phyloP scores from a whole-genome alignment of 1,140 invertebrate genomes.

The Copidosoma floridanum region DNA sequence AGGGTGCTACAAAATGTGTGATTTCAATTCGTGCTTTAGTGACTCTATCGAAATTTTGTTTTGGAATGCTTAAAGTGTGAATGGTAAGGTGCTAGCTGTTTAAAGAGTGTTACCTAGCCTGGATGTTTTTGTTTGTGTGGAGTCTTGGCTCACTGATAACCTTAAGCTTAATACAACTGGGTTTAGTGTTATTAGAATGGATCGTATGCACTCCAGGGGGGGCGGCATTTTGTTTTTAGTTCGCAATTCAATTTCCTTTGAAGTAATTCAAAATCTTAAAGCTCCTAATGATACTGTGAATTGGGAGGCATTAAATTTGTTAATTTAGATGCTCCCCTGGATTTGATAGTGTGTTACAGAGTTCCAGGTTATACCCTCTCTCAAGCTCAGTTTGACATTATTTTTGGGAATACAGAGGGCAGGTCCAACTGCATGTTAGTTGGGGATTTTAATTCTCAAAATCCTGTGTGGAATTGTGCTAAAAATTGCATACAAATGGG shows the following conservation, averaged over 20 bases:
- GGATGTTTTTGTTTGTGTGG: too few relatives aligned
- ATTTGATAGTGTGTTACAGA: slow-evolving; percentile 10
- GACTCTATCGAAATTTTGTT: too few relatives aligned
- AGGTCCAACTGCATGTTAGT: not conserved
- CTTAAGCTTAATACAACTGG: too few relatives aligned
- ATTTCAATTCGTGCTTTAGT: too few relatives aligned
- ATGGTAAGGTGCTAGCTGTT: too few relatives aligned
- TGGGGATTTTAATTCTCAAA: slow-evolving; percentile 21
- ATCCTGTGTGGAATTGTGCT: slow-evolving; percentile 12
- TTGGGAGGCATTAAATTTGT: not conserved
- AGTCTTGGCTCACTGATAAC: too few relatives aligned
- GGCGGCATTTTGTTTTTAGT: slow-evolving; percentile 7
- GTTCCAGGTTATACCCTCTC: not conserved
- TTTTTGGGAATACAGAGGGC: not conserved
- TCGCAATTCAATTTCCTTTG: not conserved
- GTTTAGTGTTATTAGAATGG: too few relatives aligned
- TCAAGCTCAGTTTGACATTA: not conserved
- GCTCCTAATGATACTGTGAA: not conserved
- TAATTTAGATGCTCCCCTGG: not conserved
- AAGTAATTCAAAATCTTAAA: not conserved
- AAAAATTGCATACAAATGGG: slow-evolving; percentile 10
- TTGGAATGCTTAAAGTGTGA: too few relatives aligned
- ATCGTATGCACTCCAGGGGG: too few relatives aligned
- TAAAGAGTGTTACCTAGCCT: too few relatives aligned
- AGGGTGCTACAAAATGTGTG: too few relatives aligned